Evolutionary conservation across 2,113 vertebrate genomes (phyloP).

Genomic region (Dasyprocta punctata): DNA sequence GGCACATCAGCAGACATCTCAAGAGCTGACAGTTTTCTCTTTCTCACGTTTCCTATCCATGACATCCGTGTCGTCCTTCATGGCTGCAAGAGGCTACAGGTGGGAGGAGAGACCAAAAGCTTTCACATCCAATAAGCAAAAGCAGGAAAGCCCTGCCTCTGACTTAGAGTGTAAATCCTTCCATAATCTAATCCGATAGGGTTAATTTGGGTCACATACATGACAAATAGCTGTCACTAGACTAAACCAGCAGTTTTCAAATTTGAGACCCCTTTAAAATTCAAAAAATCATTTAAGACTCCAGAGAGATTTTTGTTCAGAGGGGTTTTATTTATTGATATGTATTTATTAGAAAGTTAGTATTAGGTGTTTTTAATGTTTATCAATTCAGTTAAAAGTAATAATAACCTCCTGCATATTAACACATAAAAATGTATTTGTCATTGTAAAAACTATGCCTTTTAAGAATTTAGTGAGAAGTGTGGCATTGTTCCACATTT

Average conservation of each 20-base stretch:
- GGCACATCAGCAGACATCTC: neutral
- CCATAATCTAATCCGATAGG: conserved; percentile 48
- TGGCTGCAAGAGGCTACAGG: neutral
- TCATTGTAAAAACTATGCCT: conserved; percentile 15
- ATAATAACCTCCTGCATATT: neutral
- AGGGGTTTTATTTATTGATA: neutral
- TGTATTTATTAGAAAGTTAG: neutral
- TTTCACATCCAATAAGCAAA: neutral
- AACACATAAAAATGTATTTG: neutral
- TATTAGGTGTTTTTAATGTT: neutral
- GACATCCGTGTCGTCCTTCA: neutral
- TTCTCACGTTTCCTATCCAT: neutral
- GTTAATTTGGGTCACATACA: conserved; percentile 29
- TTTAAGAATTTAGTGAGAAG: conserved; percentile 50
- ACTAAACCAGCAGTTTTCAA: conserved; percentile 9
- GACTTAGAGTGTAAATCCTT: conserved; percentile 9
- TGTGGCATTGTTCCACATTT: neutral
- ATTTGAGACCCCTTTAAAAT: neutral
- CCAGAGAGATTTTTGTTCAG: conserved; percentile 18
- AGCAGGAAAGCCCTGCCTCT: conserved; percentile 40
- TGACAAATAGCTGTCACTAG: conserved; percentile 32
- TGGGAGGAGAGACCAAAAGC: neutral
- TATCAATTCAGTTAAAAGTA: conserved; percentile 15
- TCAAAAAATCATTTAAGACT: neutral
- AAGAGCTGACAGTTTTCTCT: neutral